Evolutionary conservation across 2,113 vertebrate genomes (phyloP).

Genomic region (Bambusicola thoracicus): DNA sequence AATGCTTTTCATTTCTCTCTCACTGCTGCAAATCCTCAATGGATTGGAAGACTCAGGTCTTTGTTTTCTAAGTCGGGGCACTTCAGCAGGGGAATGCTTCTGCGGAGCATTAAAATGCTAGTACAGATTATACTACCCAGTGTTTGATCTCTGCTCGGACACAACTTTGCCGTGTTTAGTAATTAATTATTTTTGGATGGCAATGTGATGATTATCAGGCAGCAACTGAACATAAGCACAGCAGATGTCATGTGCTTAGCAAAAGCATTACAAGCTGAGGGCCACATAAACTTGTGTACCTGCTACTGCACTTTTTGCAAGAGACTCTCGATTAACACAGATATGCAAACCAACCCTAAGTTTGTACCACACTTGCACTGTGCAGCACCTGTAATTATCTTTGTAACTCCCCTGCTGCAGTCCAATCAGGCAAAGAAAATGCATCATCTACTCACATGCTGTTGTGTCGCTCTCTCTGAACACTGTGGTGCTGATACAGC

Average conservation of each 20-base stretch:
- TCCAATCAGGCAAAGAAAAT: background rate
- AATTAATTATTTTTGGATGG: background rate
- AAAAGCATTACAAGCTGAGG: background rate
- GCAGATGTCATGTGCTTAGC: background rate
- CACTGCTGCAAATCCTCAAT: background rate
- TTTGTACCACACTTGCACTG: background rate
- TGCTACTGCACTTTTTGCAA: background rate
- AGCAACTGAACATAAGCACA: background rate
- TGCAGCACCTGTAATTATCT: background rate
- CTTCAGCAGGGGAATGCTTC: background rate
- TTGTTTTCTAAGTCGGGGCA: background rate
- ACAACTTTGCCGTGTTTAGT: background rate
- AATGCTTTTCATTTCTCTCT: background rate
- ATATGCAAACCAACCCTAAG: background rate
- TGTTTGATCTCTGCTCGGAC: background rate
- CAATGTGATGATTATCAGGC: background rate
- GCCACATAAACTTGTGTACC: background rate
- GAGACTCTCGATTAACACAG: background rate
- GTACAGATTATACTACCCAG: background rate
- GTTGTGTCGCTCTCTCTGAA: background rate
- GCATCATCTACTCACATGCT: background rate
- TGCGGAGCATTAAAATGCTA: background rate
- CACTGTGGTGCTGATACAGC: background rate
- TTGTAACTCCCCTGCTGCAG: background rate
- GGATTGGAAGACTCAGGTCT: background rate